phyloP scores from a whole-genome alignment of 2,113 vertebrate genomes.

The Lampris incognitus region DNA sequence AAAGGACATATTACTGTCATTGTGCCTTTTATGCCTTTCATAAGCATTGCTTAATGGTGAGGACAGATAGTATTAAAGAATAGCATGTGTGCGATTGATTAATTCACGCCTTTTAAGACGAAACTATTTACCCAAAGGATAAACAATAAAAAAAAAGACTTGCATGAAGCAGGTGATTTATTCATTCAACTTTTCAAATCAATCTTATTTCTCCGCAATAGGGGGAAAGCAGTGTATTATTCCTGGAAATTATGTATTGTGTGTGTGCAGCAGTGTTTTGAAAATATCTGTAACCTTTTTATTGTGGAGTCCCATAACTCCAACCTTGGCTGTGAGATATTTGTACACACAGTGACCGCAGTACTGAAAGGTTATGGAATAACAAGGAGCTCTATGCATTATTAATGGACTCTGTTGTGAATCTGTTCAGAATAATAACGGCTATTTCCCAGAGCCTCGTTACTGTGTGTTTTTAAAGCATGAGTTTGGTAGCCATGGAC shows the following conservation, averaged over 20 bases:
- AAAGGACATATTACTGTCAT: constrained; percentile 77
- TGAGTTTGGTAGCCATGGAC: constrained; percentile 81
- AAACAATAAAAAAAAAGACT: not conserved
- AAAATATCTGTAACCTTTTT: constrained; percentile 80
- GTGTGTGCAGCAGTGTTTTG: constrained; percentile 69
- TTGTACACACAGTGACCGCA: constrained; percentile 91
- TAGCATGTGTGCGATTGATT: constrained; percentile 46
- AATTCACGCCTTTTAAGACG: constrained; percentile 22
- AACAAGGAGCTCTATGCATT: constrained; percentile 89
- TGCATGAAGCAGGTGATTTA: constrained; percentile 35
- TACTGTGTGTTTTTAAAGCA: constrained; percentile 86
- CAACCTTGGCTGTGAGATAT: constrained; percentile 89
- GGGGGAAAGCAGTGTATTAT: constrained; percentile 53
- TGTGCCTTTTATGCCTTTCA: constrained; percentile 64
- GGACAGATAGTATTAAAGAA: constrained; percentile 29
- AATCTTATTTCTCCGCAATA: constrained; percentile 44
- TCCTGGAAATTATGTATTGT: constrained; percentile 65
- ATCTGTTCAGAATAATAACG: constrained; percentile 87
- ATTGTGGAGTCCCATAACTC: constrained; percentile 77
- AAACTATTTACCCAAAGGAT: constrained; percentile 11
- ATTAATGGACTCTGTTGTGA: constrained; percentile 87
- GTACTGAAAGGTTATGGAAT: constrained; percentile 88
- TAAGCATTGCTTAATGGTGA: constrained; percentile 62
- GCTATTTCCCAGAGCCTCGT: constrained; percentile 85
- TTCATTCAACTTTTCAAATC: constrained; percentile 64